phyloP scores from a whole-genome alignment of 2,888 invertebrate genomes.

The Acanthosoma haemorrhoidale region DNA sequence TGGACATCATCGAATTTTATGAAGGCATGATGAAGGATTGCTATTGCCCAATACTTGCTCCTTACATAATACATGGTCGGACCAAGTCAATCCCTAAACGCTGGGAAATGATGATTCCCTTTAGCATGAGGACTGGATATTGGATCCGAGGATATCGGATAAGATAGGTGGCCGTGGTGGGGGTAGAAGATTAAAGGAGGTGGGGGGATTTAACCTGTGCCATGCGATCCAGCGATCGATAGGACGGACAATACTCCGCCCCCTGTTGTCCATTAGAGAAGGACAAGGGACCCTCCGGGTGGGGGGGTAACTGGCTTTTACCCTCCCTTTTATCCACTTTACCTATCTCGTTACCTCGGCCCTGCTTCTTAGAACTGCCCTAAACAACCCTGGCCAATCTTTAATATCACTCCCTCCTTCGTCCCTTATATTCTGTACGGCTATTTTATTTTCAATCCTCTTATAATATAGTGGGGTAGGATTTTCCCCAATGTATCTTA shows the following conservation, averaged over 20 bases:
- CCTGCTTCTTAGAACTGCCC: background rate
- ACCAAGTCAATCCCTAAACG: no score
- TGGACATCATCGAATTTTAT: no score
- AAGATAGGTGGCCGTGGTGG: background rate
- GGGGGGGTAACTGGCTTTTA: slow-evolving; percentile 4
- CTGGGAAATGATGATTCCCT: no score
- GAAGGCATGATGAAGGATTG: no score
- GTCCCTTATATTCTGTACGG: background rate
- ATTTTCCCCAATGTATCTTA: no score
- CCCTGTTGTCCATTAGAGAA: background rate
- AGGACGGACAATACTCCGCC: background rate
- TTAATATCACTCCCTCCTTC: background rate
- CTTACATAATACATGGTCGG: no score
- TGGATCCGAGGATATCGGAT: no score
- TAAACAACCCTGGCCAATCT: background rate
- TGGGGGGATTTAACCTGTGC: background rate
- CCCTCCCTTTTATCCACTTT: background rate
- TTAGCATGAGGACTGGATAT: no score
- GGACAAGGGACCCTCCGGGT: background rate
- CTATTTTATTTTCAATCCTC: background rate
- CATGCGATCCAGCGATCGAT: background rate
- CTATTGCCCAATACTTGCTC: no score
- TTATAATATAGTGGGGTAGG: background rate
- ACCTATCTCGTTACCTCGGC: slow-evolving; percentile 9
- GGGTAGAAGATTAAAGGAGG: background rate